Evolutionary conservation across 2,113 vertebrate genomes (phyloP), one percentile per base, ranked within the genome.

Genomic region (Alexandromys fortis): DNA sequence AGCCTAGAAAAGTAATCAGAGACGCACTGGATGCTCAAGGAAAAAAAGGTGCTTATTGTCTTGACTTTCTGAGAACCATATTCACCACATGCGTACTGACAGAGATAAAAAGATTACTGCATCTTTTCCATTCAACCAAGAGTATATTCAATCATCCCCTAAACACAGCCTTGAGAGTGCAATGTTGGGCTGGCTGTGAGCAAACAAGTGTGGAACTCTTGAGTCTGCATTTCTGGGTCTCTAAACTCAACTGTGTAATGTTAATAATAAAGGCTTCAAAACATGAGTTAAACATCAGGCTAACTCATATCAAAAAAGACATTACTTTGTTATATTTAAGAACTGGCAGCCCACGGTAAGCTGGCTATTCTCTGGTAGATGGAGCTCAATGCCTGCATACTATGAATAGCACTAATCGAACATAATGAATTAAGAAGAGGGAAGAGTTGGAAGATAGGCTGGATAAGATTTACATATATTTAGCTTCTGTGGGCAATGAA

Each of bases 401-500:
- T 55, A 24, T 55, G 49, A 21, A 13, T 7, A 58, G 52, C 49
- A 58, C 21, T n/a, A 81, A 58, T 7, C n/a, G 33, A 16, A n/a
- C 33, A 58, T 7, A 81, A 49, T 58, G 21, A 33, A 11, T 81
- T 58, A 81, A 24, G 52, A 35, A 55, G 19, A 49, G 33, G 52
- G 49, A 24, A 6, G 10, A 38, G 5, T n/a, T n/a, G 21, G 52
- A 21, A n/a, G 6, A n/a, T 58, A 11, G 19, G 33, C 1, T 58
- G 49, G 11, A 58, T n/a, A 58, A n/a, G 10, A 81, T 81, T 3
- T 58, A 58, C 12, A 81, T 58, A 81, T 5, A n/a, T 81, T 49
- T 26, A 45, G 35, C 55, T 83, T 89, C n/a, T n/a, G 7, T 67
- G 90, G 65, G n/a, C 5, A 76, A 96, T 67, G 77, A 90, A 94